phyloP scores from a whole-genome alignment of 2,888 invertebrate species.

The Chromoteleia sp. region DNA sequence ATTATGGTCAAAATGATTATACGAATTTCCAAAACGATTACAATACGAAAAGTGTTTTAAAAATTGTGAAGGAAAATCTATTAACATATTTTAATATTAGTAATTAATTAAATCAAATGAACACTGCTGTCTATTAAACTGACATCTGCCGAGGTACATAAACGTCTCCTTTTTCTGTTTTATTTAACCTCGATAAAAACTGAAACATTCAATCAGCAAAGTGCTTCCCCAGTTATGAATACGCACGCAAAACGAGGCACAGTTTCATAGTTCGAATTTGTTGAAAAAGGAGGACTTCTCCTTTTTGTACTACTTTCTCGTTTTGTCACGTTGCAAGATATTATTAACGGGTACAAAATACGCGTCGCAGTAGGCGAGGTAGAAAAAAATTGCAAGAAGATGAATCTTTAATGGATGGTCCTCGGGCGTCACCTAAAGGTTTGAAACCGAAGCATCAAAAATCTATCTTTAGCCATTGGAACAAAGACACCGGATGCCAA shows the following conservation, averaged over 20 bases:
- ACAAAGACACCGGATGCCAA: constrained; percentile 50
- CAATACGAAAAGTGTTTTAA: too few relatives aligned
- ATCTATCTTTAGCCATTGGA: constrained; percentile 45
- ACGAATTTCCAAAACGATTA: too few relatives aligned
- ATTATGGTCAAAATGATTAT: background rate
- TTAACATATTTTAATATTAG: too few relatives aligned
- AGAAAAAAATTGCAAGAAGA: constrained; percentile 11
- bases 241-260: background rate
- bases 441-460: constrained; percentile 13
- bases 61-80: too few relatives aligned
- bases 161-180: background rate
- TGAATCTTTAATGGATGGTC: constrained; percentile 13
- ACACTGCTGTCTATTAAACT: background rate
- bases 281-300: background rate
- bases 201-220: constrained; percentile 3
- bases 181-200: constrained; percentile 2
- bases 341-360: constrained; percentile 11
- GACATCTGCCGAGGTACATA: background rate
- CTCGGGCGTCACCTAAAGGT: constrained; percentile 24
- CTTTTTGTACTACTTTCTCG: too few relatives aligned
- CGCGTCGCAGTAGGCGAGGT: background rate
- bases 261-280: background rate
- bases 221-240: background rate
- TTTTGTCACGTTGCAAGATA: background rate
- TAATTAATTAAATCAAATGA: background rate